Evolutionary conservation across 2,888 invertebrate genomes (phyloP).

Genomic region (Nemapogon koenigi): DNA sequence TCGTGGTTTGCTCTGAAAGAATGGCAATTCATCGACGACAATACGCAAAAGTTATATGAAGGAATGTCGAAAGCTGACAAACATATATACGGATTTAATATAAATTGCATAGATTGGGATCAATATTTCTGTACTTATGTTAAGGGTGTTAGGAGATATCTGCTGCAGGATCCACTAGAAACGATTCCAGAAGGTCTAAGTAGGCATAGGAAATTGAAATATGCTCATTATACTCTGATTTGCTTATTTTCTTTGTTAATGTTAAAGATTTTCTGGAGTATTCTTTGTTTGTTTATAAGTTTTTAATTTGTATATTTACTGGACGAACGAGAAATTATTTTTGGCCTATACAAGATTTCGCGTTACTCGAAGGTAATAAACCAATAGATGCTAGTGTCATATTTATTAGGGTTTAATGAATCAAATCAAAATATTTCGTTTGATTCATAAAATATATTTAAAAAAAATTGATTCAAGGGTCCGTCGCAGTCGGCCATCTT

Average conservation of each 20-base stretch:
- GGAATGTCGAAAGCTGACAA: conserved; percentile 65
- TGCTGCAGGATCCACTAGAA: conserved; percentile 76
- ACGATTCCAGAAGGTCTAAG: conserved; percentile 68
- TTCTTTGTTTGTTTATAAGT: too few relatives aligned
- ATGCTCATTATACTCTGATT: not conserved
- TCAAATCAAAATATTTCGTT: too few relatives aligned
- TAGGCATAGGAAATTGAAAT: conserved; percentile 23
- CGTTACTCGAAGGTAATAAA: too few relatives aligned
- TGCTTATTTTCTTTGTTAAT: conserved; percentile 14
- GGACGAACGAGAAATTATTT: too few relatives aligned
- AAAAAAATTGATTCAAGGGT: too few relatives aligned
- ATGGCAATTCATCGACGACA: conserved; percentile 74
- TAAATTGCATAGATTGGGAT: conserved; percentile 70
- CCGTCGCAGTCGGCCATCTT: too few relatives aligned
- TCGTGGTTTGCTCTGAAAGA: conserved; percentile 75
- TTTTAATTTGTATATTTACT: too few relatives aligned
- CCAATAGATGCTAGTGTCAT: too few relatives aligned
- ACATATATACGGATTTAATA: conserved; percentile 70
- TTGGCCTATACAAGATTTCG: too few relatives aligned
- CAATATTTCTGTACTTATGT: conserved; percentile 72
- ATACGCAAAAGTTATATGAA: conserved; percentile 57
- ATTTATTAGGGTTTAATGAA: too few relatives aligned
- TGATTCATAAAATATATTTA: too few relatives aligned
- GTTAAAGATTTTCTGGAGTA: conserved; percentile 14
- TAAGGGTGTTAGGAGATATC: conserved; percentile 72